These are phyloP conservation scores for Danio tinwini DNA, from an alignment of 2,797 vertebrate species.

Conservation along the genomic window DNA sequence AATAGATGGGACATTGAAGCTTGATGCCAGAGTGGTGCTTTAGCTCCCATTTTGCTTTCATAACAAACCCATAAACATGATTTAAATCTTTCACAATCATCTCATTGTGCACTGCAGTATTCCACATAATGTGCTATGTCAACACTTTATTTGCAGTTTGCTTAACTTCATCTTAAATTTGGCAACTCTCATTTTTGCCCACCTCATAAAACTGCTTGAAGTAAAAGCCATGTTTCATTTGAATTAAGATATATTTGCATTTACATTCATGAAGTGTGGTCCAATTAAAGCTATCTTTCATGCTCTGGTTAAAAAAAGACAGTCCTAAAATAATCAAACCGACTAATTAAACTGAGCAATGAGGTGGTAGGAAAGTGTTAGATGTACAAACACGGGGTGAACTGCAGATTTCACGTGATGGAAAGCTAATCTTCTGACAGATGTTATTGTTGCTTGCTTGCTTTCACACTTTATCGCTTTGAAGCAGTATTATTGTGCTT, in stretches of 20 bases:
- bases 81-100: conserved; percentile 25
- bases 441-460: conserved; percentile 2
- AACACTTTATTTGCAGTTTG: conserved; percentile 2
- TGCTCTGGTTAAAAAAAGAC: conserved; percentile 21
- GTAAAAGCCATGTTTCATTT: conserved; percentile 12
- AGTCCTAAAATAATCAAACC: conserved; percentile 64
- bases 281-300: conserved; percentile 32
- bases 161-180: conserved; percentile 15
- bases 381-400: conserved; percentile 54
- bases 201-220: neutral
- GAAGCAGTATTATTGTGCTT: neutral
- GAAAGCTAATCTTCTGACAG: conserved; percentile 12
- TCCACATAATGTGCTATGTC: conserved; percentile 1
- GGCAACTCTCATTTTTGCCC: conserved; percentile 4
- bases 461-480: conserved; percentile 4
- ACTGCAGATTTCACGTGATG: conserved; percentile 19
- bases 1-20: conserved; percentile 38
- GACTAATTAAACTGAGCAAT: conserved; percentile 56
- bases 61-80: conserved; percentile 27
- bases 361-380: conserved; percentile 56
- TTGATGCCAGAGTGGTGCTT: conserved; percentile 22
- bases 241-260: conserved; percentile 17
- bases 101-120: conserved; percentile 6
- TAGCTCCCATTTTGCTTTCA: conserved; percentile 15
- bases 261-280: neutral